Evolutionary conservation across 2,797 vertebrate genomes (phyloP).

Genomic region (Rhinogobio ventralis): DNA sequence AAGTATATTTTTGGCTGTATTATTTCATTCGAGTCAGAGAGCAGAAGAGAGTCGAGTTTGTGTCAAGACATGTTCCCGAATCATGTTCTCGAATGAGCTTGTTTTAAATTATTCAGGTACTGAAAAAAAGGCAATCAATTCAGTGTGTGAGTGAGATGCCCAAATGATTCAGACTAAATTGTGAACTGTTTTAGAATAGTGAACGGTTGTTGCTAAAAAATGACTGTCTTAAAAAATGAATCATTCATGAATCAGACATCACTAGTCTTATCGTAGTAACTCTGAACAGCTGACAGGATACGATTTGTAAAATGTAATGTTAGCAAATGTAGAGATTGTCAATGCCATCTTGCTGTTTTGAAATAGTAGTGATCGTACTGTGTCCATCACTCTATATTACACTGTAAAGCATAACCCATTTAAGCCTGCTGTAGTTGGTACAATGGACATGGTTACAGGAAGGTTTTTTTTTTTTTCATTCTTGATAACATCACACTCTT

Average conservation of each 20-base stretch:
- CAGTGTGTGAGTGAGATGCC: neutral
- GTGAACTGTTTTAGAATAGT: neutral
- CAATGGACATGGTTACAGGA: neutral
- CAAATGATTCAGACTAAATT: neutral
- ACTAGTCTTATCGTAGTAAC: neutral
- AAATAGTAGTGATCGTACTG: neutral
- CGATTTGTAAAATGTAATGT: too few relatives aligned
- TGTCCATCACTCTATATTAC: neutral
- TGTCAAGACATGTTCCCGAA: too few relatives aligned
- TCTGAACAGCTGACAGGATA: neutral
- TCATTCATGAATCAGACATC: neutral
- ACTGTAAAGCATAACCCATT: neutral
- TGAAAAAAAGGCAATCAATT: neutral
- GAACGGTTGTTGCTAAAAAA: neutral
- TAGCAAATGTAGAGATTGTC: neutral
- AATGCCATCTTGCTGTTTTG: neutral
- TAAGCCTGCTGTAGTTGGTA: neutral
- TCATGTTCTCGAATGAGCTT: neutral
- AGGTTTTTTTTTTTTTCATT: neutral
- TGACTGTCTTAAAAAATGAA: neutral
- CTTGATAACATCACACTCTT: neutral
- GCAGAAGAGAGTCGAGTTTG: too few relatives aligned
- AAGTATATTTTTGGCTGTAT: too few relatives aligned
- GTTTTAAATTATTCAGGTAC: neutral
- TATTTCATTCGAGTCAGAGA: too few relatives aligned